Conservation (phyloP, 2,888 invertebrate genomes). For the Leucophenga montana region DNA sequence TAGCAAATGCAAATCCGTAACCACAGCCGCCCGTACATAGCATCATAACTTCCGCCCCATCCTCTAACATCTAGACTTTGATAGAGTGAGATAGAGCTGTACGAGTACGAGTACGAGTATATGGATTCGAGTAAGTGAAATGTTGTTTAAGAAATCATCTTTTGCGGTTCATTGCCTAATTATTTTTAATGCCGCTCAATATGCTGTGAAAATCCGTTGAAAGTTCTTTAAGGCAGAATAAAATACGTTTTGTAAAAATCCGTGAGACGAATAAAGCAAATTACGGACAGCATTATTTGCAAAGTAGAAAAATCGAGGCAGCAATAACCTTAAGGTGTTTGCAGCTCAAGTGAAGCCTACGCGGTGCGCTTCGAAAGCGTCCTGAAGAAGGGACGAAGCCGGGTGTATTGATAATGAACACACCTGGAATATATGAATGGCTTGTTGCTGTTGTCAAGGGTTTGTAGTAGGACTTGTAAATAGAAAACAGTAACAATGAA, state of each 20-base stretch:
- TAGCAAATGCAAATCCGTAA: conserved; percentile 60
- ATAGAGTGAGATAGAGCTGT: too few species aligned
- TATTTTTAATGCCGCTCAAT: conserved; percentile 66
- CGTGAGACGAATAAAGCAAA: background rate
- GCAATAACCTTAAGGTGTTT: conserved; percentile 59
- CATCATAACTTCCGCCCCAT: too few species aligned
- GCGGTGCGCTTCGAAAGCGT: conserved; percentile 20
- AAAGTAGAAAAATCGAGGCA: conserved; percentile 30
- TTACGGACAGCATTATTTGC: conserved; percentile 15
- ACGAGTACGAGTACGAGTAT: background rate
- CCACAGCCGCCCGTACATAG: background rate
- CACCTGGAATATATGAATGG: background rate
- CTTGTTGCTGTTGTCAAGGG: background rate
- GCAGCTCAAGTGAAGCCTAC: conserved; percentile 43
- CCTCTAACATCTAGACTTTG: too few species aligned
- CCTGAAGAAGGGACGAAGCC: background rate
- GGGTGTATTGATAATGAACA: background rate
- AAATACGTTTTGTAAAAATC: background rate
- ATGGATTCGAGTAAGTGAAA: conserved; percentile 18
- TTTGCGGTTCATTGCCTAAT: conserved; percentile 69
- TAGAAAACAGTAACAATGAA: conserved; percentile 2
- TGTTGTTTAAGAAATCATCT: conserved; percentile 65
- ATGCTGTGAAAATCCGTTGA: conserved; percentile 45
- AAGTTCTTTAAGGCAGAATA: conserved; percentile 33
- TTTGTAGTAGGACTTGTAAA: background rate